Base-by-base conservation (phyloP, 2,888 invertebrate species). In the Cerastis rubricosa region DNA sequence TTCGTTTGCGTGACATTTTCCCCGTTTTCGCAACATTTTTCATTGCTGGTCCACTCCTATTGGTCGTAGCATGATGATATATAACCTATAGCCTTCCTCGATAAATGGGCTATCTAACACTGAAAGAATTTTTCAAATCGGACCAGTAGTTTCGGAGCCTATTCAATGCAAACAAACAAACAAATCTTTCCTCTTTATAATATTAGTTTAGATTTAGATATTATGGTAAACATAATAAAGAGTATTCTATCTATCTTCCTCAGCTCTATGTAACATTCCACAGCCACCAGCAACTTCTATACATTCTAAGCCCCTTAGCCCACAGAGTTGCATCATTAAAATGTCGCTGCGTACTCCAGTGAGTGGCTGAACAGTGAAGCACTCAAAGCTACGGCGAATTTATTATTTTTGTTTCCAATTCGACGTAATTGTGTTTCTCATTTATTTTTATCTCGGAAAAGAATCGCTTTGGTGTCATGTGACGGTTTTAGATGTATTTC, bases 251-350 rank as follows among this genome's bases (percentile, higher is more conserved):
- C 12, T 25, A 14, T 2, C 0, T 8, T 2, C 19, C 9, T 29
- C 59, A 29, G 17, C 19, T 29, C 8, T 59, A 6, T 57, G 19
- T 59, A 1, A 9, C 12, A 43, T 29, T 29, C 22, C 61, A 45
- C 14, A 70, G 45, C 22, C 29, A 43, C 11, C 17, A 29, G 78
- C 25, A 74, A 19, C n/a, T 40, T 88, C 88, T 83, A 83, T 25
- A 47, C 43, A 29, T 45, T 72, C 51, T 54, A 61, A 75, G 66
- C 40, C 49, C 22, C 64, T 40, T 67, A 54, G 71, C 54, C 74
- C 79, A 74, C 76, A 86, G 81, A 86, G 87, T 84, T 85, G 83
- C 88, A 88, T 88, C 88, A 88, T 88, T 88, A 88, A 88, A 88
- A 88, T 88, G 88, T 88, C 88, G 80, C 89, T 80, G 61, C 72